Percentiles rank a stretch among this genome's conserved stretches.
These are phyloP conservation scores for Dryas iulia DNA, from an alignment of 1,140 invertebrate species.

Conservation along the genomic window DNA sequence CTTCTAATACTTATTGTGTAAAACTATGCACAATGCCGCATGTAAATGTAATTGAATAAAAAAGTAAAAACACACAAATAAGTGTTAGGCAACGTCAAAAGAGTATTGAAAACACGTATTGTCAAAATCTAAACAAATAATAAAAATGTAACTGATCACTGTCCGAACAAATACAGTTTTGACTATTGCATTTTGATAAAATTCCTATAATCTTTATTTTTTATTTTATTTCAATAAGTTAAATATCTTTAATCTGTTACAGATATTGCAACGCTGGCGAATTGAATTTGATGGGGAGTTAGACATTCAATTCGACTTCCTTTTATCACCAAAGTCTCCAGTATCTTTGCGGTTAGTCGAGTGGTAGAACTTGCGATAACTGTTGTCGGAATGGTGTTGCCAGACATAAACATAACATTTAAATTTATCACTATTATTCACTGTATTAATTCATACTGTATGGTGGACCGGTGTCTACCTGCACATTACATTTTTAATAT, in stretches of 20 bases:
- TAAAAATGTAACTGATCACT: too few species aligned
- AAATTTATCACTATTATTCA: not conserved
- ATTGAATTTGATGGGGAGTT: constrained; percentile 85
- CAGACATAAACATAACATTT: not conserved
- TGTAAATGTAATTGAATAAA: not conserved
- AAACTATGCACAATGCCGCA: too few species aligned
- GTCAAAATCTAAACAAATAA: too few species aligned
- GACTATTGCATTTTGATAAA: too few species aligned
- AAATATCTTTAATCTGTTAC: constrained; percentile 21
- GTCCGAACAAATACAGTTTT: too few species aligned
- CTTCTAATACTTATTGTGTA: too few species aligned
- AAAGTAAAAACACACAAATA: too few species aligned
- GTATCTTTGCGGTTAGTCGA: constrained; percentile 84
- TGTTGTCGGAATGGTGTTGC: not conserved
- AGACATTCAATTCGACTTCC: constrained; percentile 88
- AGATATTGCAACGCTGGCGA: constrained; percentile 86
- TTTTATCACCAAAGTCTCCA: constrained; percentile 86
- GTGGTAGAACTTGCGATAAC: constrained; percentile 42
- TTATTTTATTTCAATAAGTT: too few species aligned
- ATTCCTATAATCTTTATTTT: too few species aligned
- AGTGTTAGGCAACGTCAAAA: too few species aligned
- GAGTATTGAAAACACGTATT: too few species aligned
- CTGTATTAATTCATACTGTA: not conserved
- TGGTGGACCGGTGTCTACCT: not conserved
- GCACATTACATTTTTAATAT: too few species aligned